Conservation (phyloP, 1,140 invertebrate genomes). For the Calephelis virginiensis region DNA sequence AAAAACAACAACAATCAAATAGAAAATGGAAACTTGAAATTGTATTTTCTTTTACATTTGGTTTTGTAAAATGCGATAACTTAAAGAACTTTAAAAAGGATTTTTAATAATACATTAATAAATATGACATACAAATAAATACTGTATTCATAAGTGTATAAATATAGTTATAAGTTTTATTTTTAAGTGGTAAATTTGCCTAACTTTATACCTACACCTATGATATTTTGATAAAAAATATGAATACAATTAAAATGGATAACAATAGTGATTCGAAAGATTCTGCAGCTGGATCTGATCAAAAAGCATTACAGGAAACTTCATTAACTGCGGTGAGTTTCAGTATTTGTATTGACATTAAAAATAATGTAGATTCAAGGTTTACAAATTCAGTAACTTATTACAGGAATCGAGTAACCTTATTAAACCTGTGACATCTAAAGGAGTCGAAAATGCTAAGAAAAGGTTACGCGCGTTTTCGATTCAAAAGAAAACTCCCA, state of each 20-base stretch:
- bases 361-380: neutral
- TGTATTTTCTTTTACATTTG: no score
- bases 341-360: neutral
- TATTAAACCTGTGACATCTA: constrained; percentile 33
- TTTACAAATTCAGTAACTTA: neutral
- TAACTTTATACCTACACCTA: neutral
- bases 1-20: no score
- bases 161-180: no score
- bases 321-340: constrained; percentile 3
- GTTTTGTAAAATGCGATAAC: no score
- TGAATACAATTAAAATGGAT: neutral
- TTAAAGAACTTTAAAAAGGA: no score
- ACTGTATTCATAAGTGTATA: no score
- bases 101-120: no score
- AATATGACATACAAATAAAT: no score
- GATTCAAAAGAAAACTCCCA: constrained; percentile 66
- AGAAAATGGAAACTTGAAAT: no score
- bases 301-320: constrained; percentile 4
- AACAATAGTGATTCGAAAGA: neutral
- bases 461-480: constrained; percentile 69
- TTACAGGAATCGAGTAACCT: constrained; percentile 1
- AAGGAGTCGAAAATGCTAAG: constrained; percentile 68
- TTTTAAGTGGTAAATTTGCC: no score
- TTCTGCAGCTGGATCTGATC: neutral
- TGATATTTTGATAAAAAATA: neutral